Evolutionary conservation across 2,113 vertebrate species (phyloP).

Genomic region (Heliornis fulica): DNA sequence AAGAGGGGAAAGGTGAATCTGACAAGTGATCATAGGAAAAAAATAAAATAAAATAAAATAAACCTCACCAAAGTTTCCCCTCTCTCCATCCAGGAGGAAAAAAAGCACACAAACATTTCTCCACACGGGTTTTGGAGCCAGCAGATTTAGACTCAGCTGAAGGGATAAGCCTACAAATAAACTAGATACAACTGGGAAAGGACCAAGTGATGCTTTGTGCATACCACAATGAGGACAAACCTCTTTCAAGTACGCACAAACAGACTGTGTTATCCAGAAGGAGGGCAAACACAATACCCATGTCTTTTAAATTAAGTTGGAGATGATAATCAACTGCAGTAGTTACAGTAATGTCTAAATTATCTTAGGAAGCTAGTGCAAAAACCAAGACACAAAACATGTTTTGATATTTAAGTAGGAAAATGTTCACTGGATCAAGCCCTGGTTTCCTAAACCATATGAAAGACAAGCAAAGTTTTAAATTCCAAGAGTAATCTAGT

Average conservation of each 20-base stretch:
- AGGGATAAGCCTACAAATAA: not conserved
- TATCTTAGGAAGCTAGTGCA: not conserved
- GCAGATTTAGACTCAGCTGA: not conserved
- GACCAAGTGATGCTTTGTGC: not conserved
- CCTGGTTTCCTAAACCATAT: not conserved
- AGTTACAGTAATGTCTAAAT: not conserved
- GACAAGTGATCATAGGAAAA: not conserved
- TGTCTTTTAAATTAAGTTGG: not conserved
- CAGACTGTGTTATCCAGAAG: not conserved
- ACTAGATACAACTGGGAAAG: not conserved
- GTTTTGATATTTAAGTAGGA: not conserved
- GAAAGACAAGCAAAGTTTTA: not conserved
- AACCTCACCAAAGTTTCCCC: not conserved
- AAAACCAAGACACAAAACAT: not conserved
- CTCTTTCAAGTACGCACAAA: fast-evolving
- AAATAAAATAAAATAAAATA: no score
- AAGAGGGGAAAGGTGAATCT: not conserved
- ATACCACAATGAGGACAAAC: not conserved
- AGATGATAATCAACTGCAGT: not conserved
- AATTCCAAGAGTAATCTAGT: not conserved
- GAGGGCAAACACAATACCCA: not conserved
- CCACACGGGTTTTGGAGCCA: not conserved
- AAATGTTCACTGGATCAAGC: not conserved
- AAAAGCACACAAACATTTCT: not conserved
- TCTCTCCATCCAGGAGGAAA: not conserved